Base-by-base conservation (phyloP, 2,113 vertebrate species). In the Galbula dea region DNA sequence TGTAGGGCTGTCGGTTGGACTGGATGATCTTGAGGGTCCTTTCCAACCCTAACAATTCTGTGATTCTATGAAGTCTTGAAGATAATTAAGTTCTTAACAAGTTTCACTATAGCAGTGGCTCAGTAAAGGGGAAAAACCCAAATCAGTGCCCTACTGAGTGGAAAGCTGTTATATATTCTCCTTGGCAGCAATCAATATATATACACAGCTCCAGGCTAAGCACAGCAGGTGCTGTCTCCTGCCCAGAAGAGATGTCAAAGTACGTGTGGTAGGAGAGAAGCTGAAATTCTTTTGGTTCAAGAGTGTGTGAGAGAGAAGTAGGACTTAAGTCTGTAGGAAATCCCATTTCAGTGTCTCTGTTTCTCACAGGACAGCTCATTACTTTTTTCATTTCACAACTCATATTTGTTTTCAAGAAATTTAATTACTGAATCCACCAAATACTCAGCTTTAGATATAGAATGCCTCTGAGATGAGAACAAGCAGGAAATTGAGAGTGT, bases 121-220 rank as follows among this genome's bases (percentile, higher is more conserved):
- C 67, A 74, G 29, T 80, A 89, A 88, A 66, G 46, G 76, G 20
- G 37, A 86, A 91, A 83, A 94, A 8, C 37, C 14, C 18, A 66
- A 76, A 76, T 83, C 82, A 46, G 41, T 65, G 37, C 46, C 67
- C 82, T 74, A 69, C 67, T 45, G 87, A 76, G 67, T 69, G 22
- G 41, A 76, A 91, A 87, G 46, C 78, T 94, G 85, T 83, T 82
- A 48, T 3, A 24, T 34, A 66, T 79, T 96, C 91, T 85, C 32
- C 37, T 91, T 89, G 82, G 58, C 85, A 87, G 82, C 49, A 76
- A 34, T 94, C 58, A 49, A 15, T 8, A 37, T 66, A 23, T 23
- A 62, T 41, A 3, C 69, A 62, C 26, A n/a, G n/a, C 86, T 91
- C 21, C 34, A 72, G 84, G 89, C 89, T 85, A 89, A 69, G 89